phyloP scores from a whole-genome alignment of 2,113 vertebrate species.

The Eulemur macaco region DNA sequence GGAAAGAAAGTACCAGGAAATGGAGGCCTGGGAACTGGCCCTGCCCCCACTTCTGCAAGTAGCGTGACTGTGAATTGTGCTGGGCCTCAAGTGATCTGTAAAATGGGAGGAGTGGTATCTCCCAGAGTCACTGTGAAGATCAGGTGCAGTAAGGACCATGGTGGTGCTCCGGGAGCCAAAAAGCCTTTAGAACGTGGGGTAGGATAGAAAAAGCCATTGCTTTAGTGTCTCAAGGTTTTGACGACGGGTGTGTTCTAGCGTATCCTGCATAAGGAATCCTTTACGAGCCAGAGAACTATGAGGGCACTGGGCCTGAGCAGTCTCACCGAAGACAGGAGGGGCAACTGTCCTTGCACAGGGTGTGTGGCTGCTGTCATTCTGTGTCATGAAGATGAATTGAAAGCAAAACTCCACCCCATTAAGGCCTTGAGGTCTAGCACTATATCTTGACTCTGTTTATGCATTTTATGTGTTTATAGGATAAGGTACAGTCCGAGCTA shows the following conservation, averaged over 20 bases:
- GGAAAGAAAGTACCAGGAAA: not conserved
- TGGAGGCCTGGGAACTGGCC: not conserved
- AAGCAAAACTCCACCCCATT: not conserved
- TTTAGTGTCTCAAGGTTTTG: not conserved
- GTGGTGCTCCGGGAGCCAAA: not conserved
- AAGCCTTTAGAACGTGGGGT: not conserved
- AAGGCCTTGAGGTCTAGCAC: not conserved
- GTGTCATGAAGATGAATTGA: not conserved
- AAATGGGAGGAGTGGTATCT: not conserved
- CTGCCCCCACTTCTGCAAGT: not conserved
- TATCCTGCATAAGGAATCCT: not conserved
- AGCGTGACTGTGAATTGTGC: not conserved
- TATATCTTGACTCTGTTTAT: not conserved
- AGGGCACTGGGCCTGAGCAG: not conserved
- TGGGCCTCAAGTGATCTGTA: not conserved
- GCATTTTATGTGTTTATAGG: not conserved
- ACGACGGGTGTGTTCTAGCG: not conserved
- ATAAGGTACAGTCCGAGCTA: not conserved
- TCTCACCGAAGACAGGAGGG: too few species aligned
- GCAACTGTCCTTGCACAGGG: not conserved
- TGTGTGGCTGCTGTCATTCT: not conserved
- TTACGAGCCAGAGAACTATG: not conserved
- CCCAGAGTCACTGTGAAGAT: not conserved
- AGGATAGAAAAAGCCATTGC: not conserved
- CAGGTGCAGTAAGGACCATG: too few species aligned